Percentiles rank a stretch among this genome's conserved stretches.
These are phyloP conservation scores for Ridgeia piscesae DNA, from an alignment of 1,140 invertebrate genomes.

Conservation along the genomic window DNA sequence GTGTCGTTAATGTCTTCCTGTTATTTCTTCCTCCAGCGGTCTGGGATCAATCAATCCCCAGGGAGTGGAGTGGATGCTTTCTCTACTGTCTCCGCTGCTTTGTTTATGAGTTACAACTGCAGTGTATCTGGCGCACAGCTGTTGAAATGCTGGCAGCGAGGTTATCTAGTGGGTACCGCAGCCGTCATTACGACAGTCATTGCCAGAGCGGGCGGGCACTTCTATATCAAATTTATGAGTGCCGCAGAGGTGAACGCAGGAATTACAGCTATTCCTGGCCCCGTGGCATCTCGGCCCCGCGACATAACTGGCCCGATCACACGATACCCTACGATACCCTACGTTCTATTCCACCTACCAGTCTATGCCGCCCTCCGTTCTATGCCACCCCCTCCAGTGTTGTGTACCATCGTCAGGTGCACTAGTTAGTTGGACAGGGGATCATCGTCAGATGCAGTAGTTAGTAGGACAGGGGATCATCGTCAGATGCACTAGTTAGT, in stretches of 20 bases:
- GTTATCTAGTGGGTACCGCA: not conserved
- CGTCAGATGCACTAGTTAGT: no score
- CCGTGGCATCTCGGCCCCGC: not conserved
- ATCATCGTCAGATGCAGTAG: no score
- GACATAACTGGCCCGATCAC: not conserved
- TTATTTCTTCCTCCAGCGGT: no score
- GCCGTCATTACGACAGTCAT: not conserved
- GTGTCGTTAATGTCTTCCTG: no score
- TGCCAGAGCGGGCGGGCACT: not conserved
- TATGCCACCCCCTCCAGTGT: no score
- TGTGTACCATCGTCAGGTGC: no score
- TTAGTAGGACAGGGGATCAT: no score
- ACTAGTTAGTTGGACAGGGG: no score
- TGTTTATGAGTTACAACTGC: constrained; percentile 5
- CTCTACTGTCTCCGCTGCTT: not conserved
- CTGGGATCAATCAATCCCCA: not conserved
- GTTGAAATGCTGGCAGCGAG: not conserved
- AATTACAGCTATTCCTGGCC: not conserved
- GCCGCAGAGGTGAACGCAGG: not conserved
- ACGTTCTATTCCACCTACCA: no score
- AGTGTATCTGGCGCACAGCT: not conserved
- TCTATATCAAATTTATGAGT: not conserved
- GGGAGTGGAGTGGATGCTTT: not conserved
- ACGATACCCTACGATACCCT: not conserved
- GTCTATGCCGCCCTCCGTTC: no score